Percentiles rank a stretch among this genome's conserved stretches.
Conservation (phyloP, 1,140 invertebrate species). For the Drosophila arawakana region DNA sequence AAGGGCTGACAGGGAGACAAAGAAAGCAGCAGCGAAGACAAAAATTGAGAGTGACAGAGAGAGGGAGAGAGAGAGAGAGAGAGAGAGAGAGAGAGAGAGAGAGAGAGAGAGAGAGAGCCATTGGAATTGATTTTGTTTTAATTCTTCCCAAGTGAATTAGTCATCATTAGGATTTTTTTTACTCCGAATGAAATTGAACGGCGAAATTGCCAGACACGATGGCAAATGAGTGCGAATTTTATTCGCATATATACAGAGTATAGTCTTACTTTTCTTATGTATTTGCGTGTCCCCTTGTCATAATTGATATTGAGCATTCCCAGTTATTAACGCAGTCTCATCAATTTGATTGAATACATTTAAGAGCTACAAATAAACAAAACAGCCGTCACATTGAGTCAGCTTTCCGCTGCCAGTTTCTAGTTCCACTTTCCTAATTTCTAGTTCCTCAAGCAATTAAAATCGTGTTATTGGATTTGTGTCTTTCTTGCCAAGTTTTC, state of each 20-base stretch:
- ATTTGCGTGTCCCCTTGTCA: constrained; percentile 16
- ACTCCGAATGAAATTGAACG: constrained; percentile 13
- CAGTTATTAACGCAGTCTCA: constrained; percentile 55
- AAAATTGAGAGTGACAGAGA: not conserved
- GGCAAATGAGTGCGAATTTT: constrained; percentile 1
- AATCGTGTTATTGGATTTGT: too few species aligned
- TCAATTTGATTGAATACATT: constrained; percentile 39
- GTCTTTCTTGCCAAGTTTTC: not conserved
- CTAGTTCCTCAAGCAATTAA: not conserved
- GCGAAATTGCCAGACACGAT: constrained; percentile 18
- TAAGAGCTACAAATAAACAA: constrained; percentile 1
- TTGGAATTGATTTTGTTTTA: constrained; percentile 73
- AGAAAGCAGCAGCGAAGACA: too few species aligned
- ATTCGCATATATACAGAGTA: too few species aligned
- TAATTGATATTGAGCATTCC: constrained; percentile 71
- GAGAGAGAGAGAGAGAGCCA: not conserved
- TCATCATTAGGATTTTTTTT: constrained; percentile 40
- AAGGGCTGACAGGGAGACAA: not conserved
- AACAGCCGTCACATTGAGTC: not conserved
- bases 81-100: not conserved
- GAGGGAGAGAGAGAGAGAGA: not conserved
- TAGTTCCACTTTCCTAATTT: constrained; percentile 1
- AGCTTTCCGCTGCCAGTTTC: not conserved
- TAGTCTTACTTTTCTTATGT: not conserved
- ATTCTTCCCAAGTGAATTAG: constrained; percentile 47